These are phyloP conservation scores for Sandelia bainsii DNA, from an alignment of 2,797 vertebrate genomes.

Conservation along the genomic window DNA sequence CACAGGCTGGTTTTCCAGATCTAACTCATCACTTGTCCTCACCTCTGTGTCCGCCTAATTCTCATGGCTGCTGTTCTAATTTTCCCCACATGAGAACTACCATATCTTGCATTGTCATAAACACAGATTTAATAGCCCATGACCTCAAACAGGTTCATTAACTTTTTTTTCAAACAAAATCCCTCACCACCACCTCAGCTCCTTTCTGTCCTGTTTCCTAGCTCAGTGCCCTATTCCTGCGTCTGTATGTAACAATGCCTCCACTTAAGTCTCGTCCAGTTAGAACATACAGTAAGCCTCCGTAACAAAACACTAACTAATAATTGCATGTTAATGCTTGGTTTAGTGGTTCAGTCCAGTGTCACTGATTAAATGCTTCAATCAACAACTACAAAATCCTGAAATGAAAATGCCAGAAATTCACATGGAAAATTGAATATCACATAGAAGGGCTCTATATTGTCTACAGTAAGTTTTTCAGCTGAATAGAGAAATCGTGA, in stretches of 20 bases:
- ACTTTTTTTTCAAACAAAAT: slow-evolving; percentile 11
- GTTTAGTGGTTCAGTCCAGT: slow-evolving; percentile 1
- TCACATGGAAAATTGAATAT: background rate
- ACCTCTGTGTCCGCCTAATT: slow-evolving; percentile 38
- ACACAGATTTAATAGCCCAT: slow-evolving; percentile 66
- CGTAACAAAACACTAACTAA: slow-evolving; percentile 13
- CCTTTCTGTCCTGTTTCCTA: slow-evolving; percentile 28
- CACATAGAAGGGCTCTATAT: background rate
- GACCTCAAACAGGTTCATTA: slow-evolving; percentile 71
- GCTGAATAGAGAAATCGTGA: background rate
- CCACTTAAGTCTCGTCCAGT: slow-evolving; percentile 19
- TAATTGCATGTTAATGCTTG: background rate
- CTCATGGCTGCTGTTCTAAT: slow-evolving; percentile 69
- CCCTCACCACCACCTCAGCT: slow-evolving; percentile 3
- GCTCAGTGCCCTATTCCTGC: slow-evolving; percentile 3
- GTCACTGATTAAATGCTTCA: background rate
- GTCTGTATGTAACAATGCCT: background rate
- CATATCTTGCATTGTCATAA: slow-evolving; percentile 76
- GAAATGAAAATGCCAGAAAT: background rate
- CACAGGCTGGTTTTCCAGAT: background rate
- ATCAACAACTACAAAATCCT: background rate
- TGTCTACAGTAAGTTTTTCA: background rate
- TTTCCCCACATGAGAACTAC: slow-evolving; percentile 74
- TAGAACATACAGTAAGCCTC: slow-evolving; percentile 11
- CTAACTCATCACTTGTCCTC: slow-evolving; percentile 13